Base-by-base conservation (phyloP, 2,113 vertebrate species). In the Seriola rivoliana region DNA sequence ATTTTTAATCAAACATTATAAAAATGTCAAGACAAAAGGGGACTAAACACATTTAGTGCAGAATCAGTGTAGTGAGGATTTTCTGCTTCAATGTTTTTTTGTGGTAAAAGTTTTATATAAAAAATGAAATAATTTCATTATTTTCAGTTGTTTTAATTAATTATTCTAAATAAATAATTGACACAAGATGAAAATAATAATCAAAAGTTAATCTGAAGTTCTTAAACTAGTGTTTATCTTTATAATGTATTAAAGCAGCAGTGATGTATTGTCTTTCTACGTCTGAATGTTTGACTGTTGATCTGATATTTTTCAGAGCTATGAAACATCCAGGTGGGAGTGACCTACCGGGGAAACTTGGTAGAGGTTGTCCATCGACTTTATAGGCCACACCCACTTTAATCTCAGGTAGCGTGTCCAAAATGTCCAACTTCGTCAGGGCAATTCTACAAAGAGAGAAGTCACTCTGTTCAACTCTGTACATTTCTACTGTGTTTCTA, bases 371-470 rank as follows among this genome's bases (percentile, higher is more conserved):
- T 40, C 86, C 95, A 5, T 96, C 93, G 17, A 96, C 89, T 1
- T 78, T 92, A 72, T 96, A 96, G 13, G 92, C 92, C 67, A 96
- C 92, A 0, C 95, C 95, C 54, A 96, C 94, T 92, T 96, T 96
- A 59, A 96, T 96, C 81, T 96, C 96, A 0, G 88, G 4, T 59
- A 96, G 85, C 0, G 93, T 93, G 81, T 96, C 96, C 86, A 96
- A 91, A 86, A 96, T 96, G 76, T 96, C 96, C 67, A 96, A 82
- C 68, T 96, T 96, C 0, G 95, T 96, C 88, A 96, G 72, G 0
- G 95, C 96, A 32, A 96, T 95, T 11, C 96, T 96, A 74, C 42
- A 88, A 81, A 78, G n/a, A 46, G 17, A 85, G 13, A 34, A 60
- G 10, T 13, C 14, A n/a, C 14, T 44, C 0, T 32, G n/a, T 12